Percentiles rank a stretch among this genome's conserved stretches.
phyloP scores from a whole-genome alignment of 2,888 invertebrate genomes.

The Lasioglossum calceatum region DNA sequence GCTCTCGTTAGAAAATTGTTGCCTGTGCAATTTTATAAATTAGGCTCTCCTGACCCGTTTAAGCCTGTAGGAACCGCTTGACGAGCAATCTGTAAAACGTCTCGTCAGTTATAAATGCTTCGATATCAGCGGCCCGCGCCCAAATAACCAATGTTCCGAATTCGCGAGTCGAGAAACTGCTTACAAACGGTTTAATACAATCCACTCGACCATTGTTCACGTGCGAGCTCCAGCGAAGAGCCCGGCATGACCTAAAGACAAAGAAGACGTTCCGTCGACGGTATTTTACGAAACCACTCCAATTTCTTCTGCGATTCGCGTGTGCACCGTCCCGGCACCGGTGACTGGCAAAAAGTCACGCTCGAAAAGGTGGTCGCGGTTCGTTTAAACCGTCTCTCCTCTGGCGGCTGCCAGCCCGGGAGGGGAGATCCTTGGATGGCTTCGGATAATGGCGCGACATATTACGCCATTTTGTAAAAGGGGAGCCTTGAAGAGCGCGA shows the following conservation, averaged over 20 bases:
- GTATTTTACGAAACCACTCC: conserved; percentile 2
- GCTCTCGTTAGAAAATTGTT: neutral
- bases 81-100: neutral
- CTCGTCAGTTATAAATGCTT: neutral
- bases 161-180: neutral
- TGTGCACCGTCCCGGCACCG: neutral
- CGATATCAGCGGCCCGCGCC: neutral
- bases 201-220: neutral
- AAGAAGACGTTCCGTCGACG: neutral
- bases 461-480: conserved; percentile 74
- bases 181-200: neutral
- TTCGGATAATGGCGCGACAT: conserved; percentile 72
- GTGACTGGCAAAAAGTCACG: conserved; percentile 21
- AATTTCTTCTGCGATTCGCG: conserved; percentile 16
- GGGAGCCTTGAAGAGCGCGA: conserved; percentile 67
- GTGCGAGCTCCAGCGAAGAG: neutral
- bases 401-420: conserved; percentile 37
- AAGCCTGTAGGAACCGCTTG: no score
- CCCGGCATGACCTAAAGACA: neutral
- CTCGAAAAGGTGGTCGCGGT: conserved; percentile 39
- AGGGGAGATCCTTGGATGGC: conserved; percentile 54
- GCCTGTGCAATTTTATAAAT: neutral
- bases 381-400: conserved; percentile 41
- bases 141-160: neutral
- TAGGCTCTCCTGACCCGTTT: neutral